A percentile compares a stretch with the other conserved stretches of the same genome.
Evolutionary conservation across 2,888 invertebrate species (phyloP).

Genomic region (Acrobasis consociella): DNA sequence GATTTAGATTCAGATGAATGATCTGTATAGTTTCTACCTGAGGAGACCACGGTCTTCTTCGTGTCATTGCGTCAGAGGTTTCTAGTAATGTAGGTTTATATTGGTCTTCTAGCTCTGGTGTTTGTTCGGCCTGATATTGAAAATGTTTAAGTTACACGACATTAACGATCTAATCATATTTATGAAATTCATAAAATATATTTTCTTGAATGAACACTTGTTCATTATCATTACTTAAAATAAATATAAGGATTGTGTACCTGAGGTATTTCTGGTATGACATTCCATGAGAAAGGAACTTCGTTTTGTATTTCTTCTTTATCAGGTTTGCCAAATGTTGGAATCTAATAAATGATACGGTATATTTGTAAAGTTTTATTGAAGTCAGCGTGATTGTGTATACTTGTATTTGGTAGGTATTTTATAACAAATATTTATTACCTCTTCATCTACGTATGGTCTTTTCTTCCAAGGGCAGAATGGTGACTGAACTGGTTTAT

Average conservation of each 20-base stretch:
- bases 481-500: constrained; percentile 21
- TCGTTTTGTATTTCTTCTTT: constrained; percentile 55
- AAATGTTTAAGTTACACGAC: constrained; percentile 30
- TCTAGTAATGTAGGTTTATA: constrained; percentile 71
- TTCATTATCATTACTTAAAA: constrained; percentile 3
- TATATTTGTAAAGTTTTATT: constrained; percentile 14
- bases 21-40: constrained; percentile 58
- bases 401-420: not conserved
- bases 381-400: constrained; percentile 8
- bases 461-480: constrained; percentile 21
- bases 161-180: constrained; percentile 22
- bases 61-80: constrained; percentile 54
- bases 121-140: constrained; percentile 70
- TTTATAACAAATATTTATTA: not conserved
- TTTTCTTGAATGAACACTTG: not conserved
- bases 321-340: constrained; percentile 54
- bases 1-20: constrained; percentile 27
- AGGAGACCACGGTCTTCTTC: constrained; percentile 70
- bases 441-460: constrained; percentile 7
- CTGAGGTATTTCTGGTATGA: constrained; percentile 77
- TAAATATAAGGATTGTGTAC: constrained; percentile 46
- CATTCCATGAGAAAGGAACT: constrained; percentile 73
- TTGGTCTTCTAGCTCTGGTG: constrained; percentile 70
- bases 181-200: not conserved
- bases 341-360: constrained; percentile 52